Percentiles rank a stretch among this genome's conserved stretches.
Conservation (phyloP, 2,113 vertebrate species). For the Thinocorus orbignyianus region DNA sequence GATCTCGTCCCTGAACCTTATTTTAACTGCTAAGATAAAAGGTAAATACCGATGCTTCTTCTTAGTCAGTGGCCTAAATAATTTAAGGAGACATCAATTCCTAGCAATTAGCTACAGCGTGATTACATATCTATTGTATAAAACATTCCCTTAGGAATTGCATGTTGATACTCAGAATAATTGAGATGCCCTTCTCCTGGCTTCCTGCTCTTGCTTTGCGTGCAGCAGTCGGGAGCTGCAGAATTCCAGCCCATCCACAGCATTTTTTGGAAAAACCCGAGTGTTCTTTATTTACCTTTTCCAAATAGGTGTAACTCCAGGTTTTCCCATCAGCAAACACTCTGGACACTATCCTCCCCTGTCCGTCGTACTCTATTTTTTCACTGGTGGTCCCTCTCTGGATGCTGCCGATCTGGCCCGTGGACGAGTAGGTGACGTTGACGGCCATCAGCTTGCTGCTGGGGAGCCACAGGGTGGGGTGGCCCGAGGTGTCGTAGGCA, state of each 20-base stretch:
- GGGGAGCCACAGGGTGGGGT: constrained; percentile 94
- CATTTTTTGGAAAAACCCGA: background rate
- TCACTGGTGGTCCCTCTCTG: constrained; percentile 92
- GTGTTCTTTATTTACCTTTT: constrained; percentile 86
- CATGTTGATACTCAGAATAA: background rate
- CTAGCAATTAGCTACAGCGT: constrained; percentile 48
- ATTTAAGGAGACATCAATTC: constrained; percentile 43
- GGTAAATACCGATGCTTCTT: constrained; percentile 42
- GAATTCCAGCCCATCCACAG: background rate
- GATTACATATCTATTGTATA: constrained; percentile 17
- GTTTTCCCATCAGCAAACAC: constrained; percentile 97
- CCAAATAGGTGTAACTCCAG: constrained; percentile 97
- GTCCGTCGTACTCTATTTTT: constrained; percentile 90
- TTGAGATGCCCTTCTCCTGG: background rate
- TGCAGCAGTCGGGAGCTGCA: background rate
- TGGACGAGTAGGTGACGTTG: constrained; percentile 92
- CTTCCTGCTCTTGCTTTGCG: background rate
- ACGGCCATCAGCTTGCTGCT: constrained; percentile 97
- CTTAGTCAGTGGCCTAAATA: constrained; percentile 49
- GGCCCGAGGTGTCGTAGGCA: constrained; percentile 90
- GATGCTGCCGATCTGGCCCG: constrained; percentile 91
- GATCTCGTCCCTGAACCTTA: constrained; percentile 26
- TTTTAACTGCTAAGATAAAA: constrained; percentile 21
- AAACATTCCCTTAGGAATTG: constrained; percentile 20
- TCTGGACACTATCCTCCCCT: constrained; percentile 90